Base-by-base conservation (phyloP, 2,797 vertebrate genomes). In the Bradypodion ventrale region DNA sequence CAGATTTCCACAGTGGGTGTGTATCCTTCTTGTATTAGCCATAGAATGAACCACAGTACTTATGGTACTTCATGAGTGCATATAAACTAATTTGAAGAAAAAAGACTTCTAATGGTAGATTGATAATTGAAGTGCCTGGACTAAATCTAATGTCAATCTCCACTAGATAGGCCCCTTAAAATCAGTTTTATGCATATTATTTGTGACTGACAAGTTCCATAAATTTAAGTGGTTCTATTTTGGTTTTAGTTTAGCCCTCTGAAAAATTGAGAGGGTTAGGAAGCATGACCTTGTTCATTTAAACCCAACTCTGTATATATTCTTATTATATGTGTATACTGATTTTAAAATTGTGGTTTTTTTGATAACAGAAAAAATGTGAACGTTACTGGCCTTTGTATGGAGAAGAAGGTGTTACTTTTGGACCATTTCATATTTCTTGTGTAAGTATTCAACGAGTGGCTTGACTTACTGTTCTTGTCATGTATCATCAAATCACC, bases 351-450 rank as follows among this genome's bases (percentile, higher is more conserved):
- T 35, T 42, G 42, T 27, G n/a, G 5, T 23, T 78, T 82, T 93
- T 95, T 85, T 90, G 84, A 88, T 65, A 88, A 94, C 94, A 99
- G 98, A 99, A 99, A 98, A 99, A 99, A 93, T 99, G 98, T 95
- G 98, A 99, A 88, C 96, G 97, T 78, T 99, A 99, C 93, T 99
- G 97, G 96, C 98, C 98, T 19, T 92, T 96, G 78, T 95, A 95
- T 77, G 96, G 96, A 85, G 98, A 98, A 90, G 96, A 98, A 89
- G 94, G 97, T 83, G 91, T 98, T 94, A 96, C 91, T 68, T 98
- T 99, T 92, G 97, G 97, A 89, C 97, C 98, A 42, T 99, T 99
- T 96, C 96, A 95, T 95, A 97, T 99, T 96, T 97, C 97, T 87
- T 99, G 97, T 96, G 98, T 99, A 96, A 98, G 98, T 98, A 88